Conservation (phyloP, 2,888 invertebrate species). For the Dicranocentrus wangi region DNA sequence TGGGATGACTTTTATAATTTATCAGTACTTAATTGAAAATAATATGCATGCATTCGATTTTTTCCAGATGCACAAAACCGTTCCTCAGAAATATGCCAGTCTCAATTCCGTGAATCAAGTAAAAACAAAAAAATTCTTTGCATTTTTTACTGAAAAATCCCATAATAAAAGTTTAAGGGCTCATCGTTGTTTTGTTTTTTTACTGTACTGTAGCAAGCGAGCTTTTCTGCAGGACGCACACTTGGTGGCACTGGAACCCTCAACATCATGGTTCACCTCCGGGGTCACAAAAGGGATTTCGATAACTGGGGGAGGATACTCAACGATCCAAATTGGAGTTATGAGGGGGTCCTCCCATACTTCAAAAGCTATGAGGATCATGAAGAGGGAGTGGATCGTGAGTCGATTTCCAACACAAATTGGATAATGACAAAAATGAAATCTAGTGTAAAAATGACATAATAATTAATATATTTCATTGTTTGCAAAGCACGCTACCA, state of each 20-base stretch:
- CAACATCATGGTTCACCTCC: conserved; percentile 56
- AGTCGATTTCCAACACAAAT: not conserved
- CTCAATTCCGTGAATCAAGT: conserved; percentile 53
- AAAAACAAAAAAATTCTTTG: not conserved
- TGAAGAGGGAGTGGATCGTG: conserved; percentile 32
- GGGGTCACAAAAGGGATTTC: conserved; percentile 51
- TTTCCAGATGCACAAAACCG: conserved; percentile 40
- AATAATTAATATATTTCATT: not conserved
- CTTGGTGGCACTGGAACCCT: conserved; percentile 55
- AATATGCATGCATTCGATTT: not conserved
- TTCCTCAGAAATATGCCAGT: conserved; percentile 53
- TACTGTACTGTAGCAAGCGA: too few species aligned
- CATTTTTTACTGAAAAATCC: not conserved
- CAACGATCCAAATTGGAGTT: conserved; percentile 48
- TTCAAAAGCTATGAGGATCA: conserved; percentile 61
- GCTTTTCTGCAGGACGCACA: conserved; percentile 36
- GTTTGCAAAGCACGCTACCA: conserved; percentile 44
- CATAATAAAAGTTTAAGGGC: too few species aligned
- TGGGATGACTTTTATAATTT: not conserved
- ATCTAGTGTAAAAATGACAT: not conserved
- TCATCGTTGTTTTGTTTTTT: too few species aligned
- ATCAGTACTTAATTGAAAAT: not conserved
- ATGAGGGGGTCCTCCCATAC: conserved; percentile 44
- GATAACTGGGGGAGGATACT: conserved; percentile 55
- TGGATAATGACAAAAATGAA: not conserved